A percentile compares a stretch with the other conserved stretches of the same genome.
These are phyloP conservation scores for Synergus umbraculus DNA, from an alignment of 2,888 invertebrate species.

Conservation along the genomic window DNA sequence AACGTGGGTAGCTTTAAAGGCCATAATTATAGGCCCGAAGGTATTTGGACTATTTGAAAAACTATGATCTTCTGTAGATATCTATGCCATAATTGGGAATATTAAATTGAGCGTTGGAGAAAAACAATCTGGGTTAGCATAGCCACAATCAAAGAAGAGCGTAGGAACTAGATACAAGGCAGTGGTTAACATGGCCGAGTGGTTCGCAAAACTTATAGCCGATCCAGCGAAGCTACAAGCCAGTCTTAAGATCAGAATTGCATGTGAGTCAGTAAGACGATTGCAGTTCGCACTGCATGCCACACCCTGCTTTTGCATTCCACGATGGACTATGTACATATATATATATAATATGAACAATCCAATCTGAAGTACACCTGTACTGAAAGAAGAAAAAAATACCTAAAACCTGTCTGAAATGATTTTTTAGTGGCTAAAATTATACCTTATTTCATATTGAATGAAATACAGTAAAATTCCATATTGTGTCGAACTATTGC, in stretches of 20 bases:
- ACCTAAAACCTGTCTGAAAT: background rate
- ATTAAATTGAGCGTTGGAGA: slow-evolving; percentile 11
- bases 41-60: no score
- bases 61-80: background rate
- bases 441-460: no score
- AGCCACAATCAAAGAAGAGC: background rate
- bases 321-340: background rate
- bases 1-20: no score
- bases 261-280: slow-evolving; percentile 39
- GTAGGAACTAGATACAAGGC: slow-evolving; percentile 9
- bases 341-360: background rate
- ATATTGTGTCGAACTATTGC: background rate
- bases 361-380: no score
- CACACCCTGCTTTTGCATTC: slow-evolving; percentile 37
- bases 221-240: slow-evolving; percentile 16
- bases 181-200: slow-evolving; percentile 14
- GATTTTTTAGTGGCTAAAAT: no score
- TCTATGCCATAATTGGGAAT: background rate
- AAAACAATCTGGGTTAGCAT: slow-evolving; percentile 31
- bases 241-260: slow-evolving; percentile 18
- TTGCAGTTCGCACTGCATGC: slow-evolving; percentile 17
- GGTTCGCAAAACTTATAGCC: slow-evolving; percentile 13
- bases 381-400: background rate
- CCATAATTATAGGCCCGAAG: no score
- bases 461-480: no score